These are phyloP conservation scores for Xenentodon cancila DNA, from an alignment of 2,797 vertebrate species.

Conservation along the genomic window DNA sequence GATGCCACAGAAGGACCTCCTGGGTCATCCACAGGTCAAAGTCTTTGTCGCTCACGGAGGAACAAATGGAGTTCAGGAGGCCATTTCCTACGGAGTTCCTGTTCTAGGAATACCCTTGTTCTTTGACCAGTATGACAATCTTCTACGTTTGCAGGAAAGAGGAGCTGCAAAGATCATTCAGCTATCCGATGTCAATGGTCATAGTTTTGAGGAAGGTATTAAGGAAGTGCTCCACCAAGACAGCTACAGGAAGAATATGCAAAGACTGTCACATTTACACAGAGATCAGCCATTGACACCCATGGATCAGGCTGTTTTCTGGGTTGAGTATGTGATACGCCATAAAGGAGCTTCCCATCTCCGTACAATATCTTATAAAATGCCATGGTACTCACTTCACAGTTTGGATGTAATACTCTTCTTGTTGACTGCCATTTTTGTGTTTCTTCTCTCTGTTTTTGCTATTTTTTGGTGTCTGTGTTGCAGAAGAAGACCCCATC, in stretches of 20 bases:
- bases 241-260: conserved; percentile 74
- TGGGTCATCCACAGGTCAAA: conserved; percentile 77
- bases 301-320: conserved; percentile 74
- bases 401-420: conserved; percentile 66
- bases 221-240: conserved; percentile 50
- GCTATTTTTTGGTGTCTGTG: conserved; percentile 46
- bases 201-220: conserved; percentile 61
- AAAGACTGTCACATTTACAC: conserved; percentile 70
- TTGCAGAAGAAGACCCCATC: conserved; percentile 43
- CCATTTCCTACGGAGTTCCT: conserved; percentile 77
- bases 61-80: conserved; percentile 80
- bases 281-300: conserved; percentile 69
- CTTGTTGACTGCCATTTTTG: conserved; percentile 18
- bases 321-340: conserved; percentile 80
- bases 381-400: conserved; percentile 79
- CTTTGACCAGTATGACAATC: conserved; percentile 81
- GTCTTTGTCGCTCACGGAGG: conserved; percentile 80
- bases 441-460: conserved; percentile 25
- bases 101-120: conserved; percentile 79
- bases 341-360: conserved; percentile 76
- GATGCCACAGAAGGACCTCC: conserved; percentile 81
- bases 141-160: conserved; percentile 68
- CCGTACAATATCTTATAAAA: conserved; percentile 70
- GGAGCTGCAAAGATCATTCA: conserved; percentile 68
- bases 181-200: conserved; percentile 46